A percentile compares a stretch with the other conserved stretches of the same genome.
phyloP scores from a whole-genome alignment of 2,888 invertebrate species.

The Polyommatus icarus region DNA sequence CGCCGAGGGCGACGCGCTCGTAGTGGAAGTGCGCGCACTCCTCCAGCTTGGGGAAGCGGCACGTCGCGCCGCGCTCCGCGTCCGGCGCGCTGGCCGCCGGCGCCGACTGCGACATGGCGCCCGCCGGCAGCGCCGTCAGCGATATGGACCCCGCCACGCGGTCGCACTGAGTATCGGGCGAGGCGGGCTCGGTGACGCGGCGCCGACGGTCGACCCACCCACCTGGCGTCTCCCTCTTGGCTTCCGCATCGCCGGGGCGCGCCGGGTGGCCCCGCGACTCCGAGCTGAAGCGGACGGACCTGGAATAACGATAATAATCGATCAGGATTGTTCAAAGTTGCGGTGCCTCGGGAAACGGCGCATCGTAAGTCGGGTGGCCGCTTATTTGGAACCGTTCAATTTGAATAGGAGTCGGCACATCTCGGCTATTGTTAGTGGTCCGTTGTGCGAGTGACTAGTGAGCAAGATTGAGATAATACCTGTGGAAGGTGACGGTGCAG shows the following conservation, averaged over 20 bases:
- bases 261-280: constrained; percentile 63
- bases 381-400: too few species aligned
- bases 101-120: constrained; percentile 56
- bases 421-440: too few species aligned
- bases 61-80: constrained; percentile 51
- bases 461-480: constrained; percentile 47
- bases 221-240: constrained; percentile 69
- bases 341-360: too few species aligned
- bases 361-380: too few species aligned
- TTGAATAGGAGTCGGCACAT: too few species aligned
- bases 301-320: constrained; percentile 46
- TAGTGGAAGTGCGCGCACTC: constrained; percentile 99
- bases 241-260: constrained; percentile 56
- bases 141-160: constrained; percentile 64
- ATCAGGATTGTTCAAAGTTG: neutral
- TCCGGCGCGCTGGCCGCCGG: constrained; percentile 43
- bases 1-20: constrained; percentile 94
- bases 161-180: neutral
- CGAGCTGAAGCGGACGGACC: constrained; percentile 75
- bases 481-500: constrained; percentile 63
- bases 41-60: constrained; percentile 83
- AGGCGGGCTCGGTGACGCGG: neutral
- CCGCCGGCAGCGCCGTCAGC: constrained; percentile 61
- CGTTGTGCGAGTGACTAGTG: too few species aligned
- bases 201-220: neutral